phyloP scores from a whole-genome alignment of 2,888 invertebrate species.

The Deroplatys truncata region DNA sequence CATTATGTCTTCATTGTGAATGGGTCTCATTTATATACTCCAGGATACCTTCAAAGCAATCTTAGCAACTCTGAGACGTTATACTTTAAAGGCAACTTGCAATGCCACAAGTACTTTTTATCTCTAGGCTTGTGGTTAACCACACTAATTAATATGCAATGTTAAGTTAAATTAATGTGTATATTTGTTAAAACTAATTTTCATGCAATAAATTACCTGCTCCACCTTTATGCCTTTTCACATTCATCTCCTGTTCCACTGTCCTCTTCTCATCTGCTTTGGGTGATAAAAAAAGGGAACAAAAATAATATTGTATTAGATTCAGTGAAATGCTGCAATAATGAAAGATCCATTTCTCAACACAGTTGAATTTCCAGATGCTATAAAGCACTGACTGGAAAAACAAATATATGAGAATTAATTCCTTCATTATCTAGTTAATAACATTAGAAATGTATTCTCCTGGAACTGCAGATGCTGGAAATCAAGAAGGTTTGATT shows the following conservation, averaged over 20 bases:
- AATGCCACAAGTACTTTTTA: too few species aligned
- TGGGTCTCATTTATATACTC: too few species aligned
- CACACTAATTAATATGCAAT: too few species aligned
- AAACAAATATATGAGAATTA: neutral
- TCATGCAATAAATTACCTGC: constrained; percentile 15
- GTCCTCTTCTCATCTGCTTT: constrained; percentile 30
- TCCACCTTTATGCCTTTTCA: constrained; percentile 29
- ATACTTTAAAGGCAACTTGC: too few species aligned
- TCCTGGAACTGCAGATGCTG: neutral
- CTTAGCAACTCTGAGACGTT: too few species aligned
- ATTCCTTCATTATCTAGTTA: neutral
- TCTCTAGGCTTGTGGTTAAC: too few species aligned
- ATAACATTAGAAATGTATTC: neutral
- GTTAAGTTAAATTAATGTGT: neutral
- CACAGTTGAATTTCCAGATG: neutral
- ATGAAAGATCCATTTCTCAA: neutral
- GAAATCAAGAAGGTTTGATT: neutral
- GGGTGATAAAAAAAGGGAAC: neutral
- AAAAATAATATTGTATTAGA: neutral
- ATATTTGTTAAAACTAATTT: neutral
- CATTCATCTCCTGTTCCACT: constrained; percentile 23
- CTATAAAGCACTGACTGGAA: neutral
- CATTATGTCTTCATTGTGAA: too few species aligned
- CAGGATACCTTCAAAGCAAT: too few species aligned
- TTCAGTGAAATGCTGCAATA: neutral